These are phyloP conservation scores for Dascillus cervinus DNA, from an alignment of 2,888 invertebrate species.

Conservation along the genomic window DNA sequence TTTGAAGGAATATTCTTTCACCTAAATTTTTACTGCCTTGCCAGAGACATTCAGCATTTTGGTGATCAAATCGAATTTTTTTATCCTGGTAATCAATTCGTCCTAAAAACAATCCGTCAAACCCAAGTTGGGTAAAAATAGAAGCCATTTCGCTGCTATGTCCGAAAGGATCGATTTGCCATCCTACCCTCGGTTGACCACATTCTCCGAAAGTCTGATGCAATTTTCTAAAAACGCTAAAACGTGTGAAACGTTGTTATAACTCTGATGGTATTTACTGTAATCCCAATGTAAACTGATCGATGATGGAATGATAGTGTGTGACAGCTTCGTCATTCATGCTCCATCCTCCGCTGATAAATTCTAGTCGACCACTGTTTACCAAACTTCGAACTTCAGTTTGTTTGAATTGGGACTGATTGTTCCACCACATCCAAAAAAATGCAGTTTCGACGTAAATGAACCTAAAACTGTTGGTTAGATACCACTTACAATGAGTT, in stretches of 20 bases:
- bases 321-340: conserved; percentile 76
- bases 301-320: conserved; percentile 65
- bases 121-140: conserved; percentile 74
- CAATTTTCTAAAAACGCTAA: conserved; percentile 40
- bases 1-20: no score
- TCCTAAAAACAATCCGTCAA: conserved; percentile 80
- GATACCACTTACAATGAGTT: not conserved
- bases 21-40: conserved; percentile 63
- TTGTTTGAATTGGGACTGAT: conserved; percentile 53
- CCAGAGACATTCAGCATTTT: conserved; percentile 81
- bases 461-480: conserved; percentile 53
- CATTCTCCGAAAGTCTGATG: conserved; percentile 65
- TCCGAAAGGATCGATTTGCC: conserved; percentile 84
- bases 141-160: conserved; percentile 83
- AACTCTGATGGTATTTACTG: conserved; percentile 49
- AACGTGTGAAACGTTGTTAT: no score
- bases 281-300: conserved; percentile 69
- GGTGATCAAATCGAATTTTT: conserved; percentile 46
- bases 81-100: conserved; percentile 86
- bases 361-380: conserved; percentile 64
- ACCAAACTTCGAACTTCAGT: conserved; percentile 60
- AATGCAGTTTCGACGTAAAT: conserved; percentile 86
- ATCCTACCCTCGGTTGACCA: conserved; percentile 64
- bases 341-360: conserved; percentile 73
- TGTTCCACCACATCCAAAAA: conserved; percentile 77